phyloP scores from a whole-genome alignment of 2,888 invertebrate genomes.

The Latheticus oryzae region DNA sequence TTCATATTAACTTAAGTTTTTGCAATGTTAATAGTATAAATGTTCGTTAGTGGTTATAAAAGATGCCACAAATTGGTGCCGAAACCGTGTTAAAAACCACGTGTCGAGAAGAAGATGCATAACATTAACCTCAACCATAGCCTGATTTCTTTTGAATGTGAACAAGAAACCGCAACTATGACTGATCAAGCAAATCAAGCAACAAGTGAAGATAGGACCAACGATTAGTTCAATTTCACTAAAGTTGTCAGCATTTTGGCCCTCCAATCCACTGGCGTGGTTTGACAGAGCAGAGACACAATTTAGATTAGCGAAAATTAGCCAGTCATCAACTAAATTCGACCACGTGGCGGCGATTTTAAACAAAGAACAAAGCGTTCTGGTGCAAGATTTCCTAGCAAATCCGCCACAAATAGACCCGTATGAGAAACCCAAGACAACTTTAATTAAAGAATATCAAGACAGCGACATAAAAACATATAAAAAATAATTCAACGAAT shows the following conservation, averaged over 20 bases:
- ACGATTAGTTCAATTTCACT: not conserved
- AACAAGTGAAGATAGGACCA: constrained; percentile 1
- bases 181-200: not conserved
- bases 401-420: constrained; percentile 1
- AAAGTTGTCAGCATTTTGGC: not conserved
- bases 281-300: not conserved
- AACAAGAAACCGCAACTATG: constrained; percentile 1
- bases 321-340: constrained; percentile 4
- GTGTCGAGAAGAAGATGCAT: too few species aligned
- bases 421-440: constrained; percentile 1
- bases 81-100: too few species aligned
- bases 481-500: not conserved
- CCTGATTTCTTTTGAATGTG: not conserved
- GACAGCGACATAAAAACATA: not conserved
- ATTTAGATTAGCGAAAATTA: constrained; percentile 1
- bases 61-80: constrained; percentile 1
- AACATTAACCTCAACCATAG: not conserved
- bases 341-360: constrained; percentile 2
- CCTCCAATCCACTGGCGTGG: not conserved
- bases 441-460: not conserved
- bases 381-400: too few species aligned
- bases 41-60: too few species aligned
- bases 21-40: too few species aligned
- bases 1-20: too few species aligned
- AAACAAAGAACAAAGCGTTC: too few species aligned